Evolutionary conservation across 1,140 invertebrate genomes (phyloP).

Genomic region (Heterodera schachtii): DNA sequence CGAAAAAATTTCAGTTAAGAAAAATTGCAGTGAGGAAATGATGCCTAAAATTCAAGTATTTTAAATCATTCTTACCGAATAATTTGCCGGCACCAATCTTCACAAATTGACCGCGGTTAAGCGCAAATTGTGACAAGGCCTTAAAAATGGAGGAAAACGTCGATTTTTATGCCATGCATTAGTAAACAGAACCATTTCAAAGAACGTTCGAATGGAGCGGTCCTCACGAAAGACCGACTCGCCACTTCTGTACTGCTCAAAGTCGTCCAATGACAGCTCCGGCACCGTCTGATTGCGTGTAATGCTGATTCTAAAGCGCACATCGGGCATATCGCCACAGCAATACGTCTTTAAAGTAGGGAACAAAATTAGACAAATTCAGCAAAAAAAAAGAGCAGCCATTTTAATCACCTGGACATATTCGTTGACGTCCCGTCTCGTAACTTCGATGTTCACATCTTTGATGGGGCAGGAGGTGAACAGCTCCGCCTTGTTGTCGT

Average conservation of each 20-base stretch:
- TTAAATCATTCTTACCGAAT: background rate
- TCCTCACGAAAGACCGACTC: conserved; percentile 39
- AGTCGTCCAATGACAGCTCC: conserved; percentile 28
- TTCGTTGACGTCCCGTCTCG: conserved; percentile 32
- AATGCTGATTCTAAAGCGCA: conserved; percentile 28
- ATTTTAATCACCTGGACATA: conserved; percentile 13
- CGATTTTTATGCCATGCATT: no score
- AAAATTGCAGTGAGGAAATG: no score
- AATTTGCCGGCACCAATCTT: conserved; percentile 39
- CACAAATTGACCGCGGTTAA: conserved; percentile 29
- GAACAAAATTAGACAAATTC: background rate
- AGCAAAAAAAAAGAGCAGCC: background rate
- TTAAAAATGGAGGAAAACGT: background rate
- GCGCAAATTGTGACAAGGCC: conserved; percentile 26
- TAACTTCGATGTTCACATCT: conserved; percentile 1
- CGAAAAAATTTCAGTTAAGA: no score
- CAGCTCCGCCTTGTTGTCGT: conserved; percentile 30
- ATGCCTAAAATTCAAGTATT: no score
- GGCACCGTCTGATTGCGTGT: conserved; percentile 9
- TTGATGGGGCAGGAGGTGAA: conserved; percentile 37
- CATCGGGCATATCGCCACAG: conserved; percentile 20
- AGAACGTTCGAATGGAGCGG: conserved; percentile 38
- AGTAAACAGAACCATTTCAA: conserved; percentile 26
- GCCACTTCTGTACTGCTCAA: conserved; percentile 31
- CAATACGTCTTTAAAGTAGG: conserved; percentile 16